phyloP scores from a whole-genome alignment of 2,797 vertebrate genomes.

The Silurus aristotelis region DNA sequence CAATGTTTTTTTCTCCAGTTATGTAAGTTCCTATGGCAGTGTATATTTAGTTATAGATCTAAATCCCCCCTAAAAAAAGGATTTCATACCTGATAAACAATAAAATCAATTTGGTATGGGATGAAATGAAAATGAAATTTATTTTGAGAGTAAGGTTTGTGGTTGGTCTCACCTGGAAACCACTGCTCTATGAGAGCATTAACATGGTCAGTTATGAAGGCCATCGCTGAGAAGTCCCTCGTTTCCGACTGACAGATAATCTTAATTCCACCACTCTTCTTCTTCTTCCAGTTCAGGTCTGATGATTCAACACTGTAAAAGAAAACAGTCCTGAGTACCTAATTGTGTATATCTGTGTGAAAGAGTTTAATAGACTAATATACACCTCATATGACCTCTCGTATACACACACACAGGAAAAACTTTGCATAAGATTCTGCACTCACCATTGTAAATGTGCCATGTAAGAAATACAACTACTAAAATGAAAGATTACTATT shows the following conservation, averaged over 20 bases:
- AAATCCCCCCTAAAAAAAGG: background rate
- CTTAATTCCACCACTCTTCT: slow-evolving; percentile 95
- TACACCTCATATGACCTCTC: background rate
- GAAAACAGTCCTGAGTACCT: background rate
- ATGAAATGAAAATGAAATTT: background rate
- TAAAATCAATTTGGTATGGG: background rate
- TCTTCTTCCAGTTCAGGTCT: slow-evolving; percentile 94
- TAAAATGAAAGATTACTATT: background rate
- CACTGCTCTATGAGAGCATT: slow-evolving; percentile 96
- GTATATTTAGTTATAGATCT: background rate
- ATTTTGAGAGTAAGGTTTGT: background rate
- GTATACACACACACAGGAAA: too few relatives aligned
- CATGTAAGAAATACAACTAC: background rate
- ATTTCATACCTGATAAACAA: background rate
- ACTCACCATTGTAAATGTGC: background rate
- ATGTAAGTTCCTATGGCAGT: background rate
- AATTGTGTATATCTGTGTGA: too few relatives aligned
- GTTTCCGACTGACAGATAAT: slow-evolving; percentile 92
- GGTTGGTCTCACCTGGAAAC: slow-evolving; percentile 89
- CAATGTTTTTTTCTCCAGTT: background rate
- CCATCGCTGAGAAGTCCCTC: slow-evolving; percentile 97
- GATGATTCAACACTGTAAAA: slow-evolving; percentile 89
- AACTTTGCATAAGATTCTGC: background rate
- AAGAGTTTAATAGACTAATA: background rate
- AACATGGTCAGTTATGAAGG: slow-evolving; percentile 96